A percentile compares a stretch with the other conserved stretches of the same genome.
These are phyloP conservation scores for Acanthaster planci DNA, from an alignment of 35 echinoderm and acorn worm species.

Conservation along the genomic window DNA sequence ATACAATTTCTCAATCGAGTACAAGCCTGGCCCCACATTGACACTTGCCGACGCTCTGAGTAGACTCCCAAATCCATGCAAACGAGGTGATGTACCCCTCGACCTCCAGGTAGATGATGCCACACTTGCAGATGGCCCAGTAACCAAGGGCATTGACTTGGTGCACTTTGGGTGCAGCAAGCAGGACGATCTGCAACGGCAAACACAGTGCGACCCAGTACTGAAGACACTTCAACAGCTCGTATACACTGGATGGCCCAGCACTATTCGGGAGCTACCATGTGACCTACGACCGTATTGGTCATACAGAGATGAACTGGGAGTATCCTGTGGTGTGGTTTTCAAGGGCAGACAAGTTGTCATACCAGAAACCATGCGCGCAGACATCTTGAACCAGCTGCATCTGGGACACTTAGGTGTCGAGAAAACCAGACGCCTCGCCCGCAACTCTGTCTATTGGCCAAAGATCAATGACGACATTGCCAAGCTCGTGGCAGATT, in stretches of 20 bases:
- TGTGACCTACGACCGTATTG: slow-evolving; percentile 24
- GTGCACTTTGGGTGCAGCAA: slow-evolving; percentile 45
- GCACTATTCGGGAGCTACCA: slow-evolving; percentile 18
- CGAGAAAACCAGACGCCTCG: slow-evolving; percentile 60
- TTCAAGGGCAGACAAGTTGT: slow-evolving; percentile 70
- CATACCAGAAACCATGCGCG: slow-evolving; percentile 45
- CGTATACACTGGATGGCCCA: slow-evolving; percentile 38
- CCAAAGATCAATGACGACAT: slow-evolving; percentile 67
- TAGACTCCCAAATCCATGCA: slow-evolving; percentile 47
- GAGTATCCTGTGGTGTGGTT: slow-evolving; percentile 57
- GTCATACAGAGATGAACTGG: slow-evolving; percentile 62
- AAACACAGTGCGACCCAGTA: not conserved
- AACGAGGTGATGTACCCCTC: slow-evolving; percentile 29
- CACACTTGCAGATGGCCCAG: not conserved
- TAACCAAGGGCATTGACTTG: slow-evolving; percentile 6
- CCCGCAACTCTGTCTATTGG: slow-evolving; percentile 63
- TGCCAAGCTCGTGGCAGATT: slow-evolving; percentile 25
- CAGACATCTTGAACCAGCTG: slow-evolving; percentile 63
- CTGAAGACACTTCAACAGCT: not conserved
- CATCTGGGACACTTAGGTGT: slow-evolving; percentile 67
- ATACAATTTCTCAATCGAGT: slow-evolving; percentile 54
- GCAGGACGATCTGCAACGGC: slow-evolving; percentile 31
- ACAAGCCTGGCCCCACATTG: slow-evolving; percentile 39
- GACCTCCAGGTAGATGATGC: slow-evolving; percentile 45
- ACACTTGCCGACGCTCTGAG: slow-evolving; percentile 62